A percentile compares a stretch with the other conserved stretches of the same genome.
phyloP scores from a whole-genome alignment of 1,140 invertebrate species.

The Acromyrmex charruanus region DNA sequence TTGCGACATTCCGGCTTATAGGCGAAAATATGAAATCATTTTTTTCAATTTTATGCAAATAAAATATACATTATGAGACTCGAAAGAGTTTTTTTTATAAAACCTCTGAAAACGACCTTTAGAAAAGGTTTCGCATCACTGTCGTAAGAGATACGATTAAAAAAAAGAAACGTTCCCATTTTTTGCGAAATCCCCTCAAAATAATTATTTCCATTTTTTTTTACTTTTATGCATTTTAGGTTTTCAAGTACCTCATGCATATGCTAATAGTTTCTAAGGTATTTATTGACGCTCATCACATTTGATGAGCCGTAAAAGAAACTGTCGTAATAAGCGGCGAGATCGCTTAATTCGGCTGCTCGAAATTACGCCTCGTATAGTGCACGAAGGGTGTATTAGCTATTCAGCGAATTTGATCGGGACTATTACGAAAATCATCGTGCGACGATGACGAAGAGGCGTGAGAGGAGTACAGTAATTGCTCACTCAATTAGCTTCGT shows the following conservation, averaged over 20 bases:
- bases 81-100: no score
- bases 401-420: constrained; percentile 26
- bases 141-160: background rate
- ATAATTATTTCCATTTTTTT: background rate
- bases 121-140: background rate
- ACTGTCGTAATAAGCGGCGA: constrained; percentile 9
- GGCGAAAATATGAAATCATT: no score
- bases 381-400: constrained; percentile 1
- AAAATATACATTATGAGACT: no score
- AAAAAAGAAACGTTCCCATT: background rate
- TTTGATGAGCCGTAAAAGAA: background rate
- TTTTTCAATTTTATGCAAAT: no score
- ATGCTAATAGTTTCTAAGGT: constrained; percentile 37
- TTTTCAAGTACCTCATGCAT: constrained; percentile 31
- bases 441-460: background rate
- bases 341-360: constrained; percentile 24
- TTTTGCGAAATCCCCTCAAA: background rate
- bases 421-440: constrained; percentile 56
- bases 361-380: constrained; percentile 22
- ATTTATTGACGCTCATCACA: constrained; percentile 28
- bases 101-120: no score
- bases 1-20: no score
- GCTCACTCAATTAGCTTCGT: constrained; percentile 51
- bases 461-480: constrained; percentile 9
- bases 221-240: background rate